These are phyloP conservation scores for Athetis lepigone DNA, from an alignment of 2,888 invertebrate genomes.

Conservation along the genomic window DNA sequence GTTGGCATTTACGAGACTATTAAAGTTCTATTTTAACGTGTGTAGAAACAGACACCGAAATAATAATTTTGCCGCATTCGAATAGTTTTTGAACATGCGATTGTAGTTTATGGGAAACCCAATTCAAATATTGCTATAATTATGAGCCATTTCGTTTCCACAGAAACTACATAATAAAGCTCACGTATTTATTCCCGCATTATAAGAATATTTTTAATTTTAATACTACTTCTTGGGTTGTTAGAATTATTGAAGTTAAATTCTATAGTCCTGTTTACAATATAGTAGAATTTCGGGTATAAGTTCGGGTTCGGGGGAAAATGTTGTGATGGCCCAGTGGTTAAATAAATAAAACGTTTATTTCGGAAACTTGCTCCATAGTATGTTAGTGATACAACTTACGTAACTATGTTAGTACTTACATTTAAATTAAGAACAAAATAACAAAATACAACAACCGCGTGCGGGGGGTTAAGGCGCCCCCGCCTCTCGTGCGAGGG, in stretches of 20 bases:
- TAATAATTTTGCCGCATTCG: slow-evolving; percentile 79
- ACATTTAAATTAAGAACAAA: too few relatives aligned
- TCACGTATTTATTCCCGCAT: slow-evolving; percentile 76
- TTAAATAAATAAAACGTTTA: too few relatives aligned
- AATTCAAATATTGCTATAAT: slow-evolving; percentile 87
- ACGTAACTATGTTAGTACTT: too few relatives aligned
- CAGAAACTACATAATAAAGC: slow-evolving; percentile 81
- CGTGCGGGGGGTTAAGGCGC: too few relatives aligned
- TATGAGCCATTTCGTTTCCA: slow-evolving; percentile 84
- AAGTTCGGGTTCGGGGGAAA: too few relatives aligned
- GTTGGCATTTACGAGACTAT: slow-evolving; percentile 33
- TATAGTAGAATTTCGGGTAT: too few relatives aligned
- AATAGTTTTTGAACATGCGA: slow-evolving; percentile 85
- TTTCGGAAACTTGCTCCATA: too few relatives aligned
- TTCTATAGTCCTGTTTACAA: not conserved
- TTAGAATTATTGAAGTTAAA: slow-evolving; percentile 31
- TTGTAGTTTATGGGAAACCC: slow-evolving; percentile 82
- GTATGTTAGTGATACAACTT: too few relatives aligned
- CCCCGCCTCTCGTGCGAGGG: too few relatives aligned
- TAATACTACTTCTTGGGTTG: slow-evolving; percentile 23
- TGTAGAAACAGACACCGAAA: slow-evolving; percentile 72
- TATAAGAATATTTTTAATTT: slow-evolving; percentile 76
- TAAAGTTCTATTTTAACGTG: slow-evolving; percentile 49
- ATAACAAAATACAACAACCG: too few relatives aligned
- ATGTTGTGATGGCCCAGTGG: too few relatives aligned